Evolutionary conservation across 2,113 vertebrate species (phyloP).

Genomic region (Prolemur simus): DNA sequence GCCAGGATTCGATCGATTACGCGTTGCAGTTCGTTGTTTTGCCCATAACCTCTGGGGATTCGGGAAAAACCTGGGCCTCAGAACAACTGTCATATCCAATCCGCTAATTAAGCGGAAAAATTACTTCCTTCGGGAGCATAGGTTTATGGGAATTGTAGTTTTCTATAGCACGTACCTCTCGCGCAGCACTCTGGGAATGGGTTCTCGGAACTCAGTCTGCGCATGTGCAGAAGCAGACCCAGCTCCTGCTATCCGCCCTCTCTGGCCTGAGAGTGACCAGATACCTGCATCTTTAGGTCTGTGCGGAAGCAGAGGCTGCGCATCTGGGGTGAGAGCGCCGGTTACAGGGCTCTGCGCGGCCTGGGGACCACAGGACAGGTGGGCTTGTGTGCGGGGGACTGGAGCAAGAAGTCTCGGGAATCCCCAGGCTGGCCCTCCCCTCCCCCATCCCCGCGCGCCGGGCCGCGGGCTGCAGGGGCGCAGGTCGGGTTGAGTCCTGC

Average conservation of each 20-base stretch:
- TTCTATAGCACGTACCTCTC: rapidly evolving
- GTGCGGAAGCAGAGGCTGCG: rapidly evolving
- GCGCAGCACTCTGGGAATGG: neutral
- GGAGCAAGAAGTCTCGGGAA: no score
- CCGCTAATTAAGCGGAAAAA: neutral
- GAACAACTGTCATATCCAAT: no score
- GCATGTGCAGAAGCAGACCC: neutral
- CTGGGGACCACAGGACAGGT: neutral
- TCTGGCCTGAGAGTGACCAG: rapidly evolving
- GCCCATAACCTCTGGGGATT: neutral
- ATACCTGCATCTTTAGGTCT: rapidly evolving
- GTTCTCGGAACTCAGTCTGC: neutral
- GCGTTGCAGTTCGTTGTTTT: neutral
- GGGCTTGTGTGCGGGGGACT: neutral
- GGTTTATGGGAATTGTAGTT: neutral
- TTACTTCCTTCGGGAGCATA: neutral
- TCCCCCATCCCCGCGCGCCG: no score
- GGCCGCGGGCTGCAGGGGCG: neutral
- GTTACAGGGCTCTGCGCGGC: neutral
- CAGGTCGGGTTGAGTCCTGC: no score
- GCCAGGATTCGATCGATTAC: neutral
- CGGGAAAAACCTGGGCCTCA: neutral
- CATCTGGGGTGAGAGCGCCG: neutral
- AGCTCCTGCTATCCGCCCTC: rapidly evolving
- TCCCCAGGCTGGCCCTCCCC: no score